These are phyloP conservation scores for Nixonia krombeini DNA, from an alignment of 1,140 invertebrate species.

Conservation along the genomic window DNA sequence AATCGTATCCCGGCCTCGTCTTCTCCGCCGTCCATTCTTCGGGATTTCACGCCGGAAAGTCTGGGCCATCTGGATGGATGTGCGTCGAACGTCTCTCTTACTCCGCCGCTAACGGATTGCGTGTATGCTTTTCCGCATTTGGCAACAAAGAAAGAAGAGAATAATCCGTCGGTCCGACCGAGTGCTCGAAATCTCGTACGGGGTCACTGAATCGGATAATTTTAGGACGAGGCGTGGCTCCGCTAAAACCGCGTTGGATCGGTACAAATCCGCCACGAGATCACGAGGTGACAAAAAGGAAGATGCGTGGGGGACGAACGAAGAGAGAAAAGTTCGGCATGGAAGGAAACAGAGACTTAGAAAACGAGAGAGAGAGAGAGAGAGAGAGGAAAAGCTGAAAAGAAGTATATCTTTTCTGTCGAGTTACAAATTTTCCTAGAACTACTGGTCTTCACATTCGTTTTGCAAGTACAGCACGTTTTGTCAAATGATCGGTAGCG, in stretches of 20 bases:
- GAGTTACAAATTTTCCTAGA: too few species aligned
- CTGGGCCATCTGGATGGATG: conserved; percentile 49
- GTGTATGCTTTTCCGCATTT: conserved; percentile 40
- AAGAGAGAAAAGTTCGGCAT: conserved; percentile 1
- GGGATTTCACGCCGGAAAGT: conserved; percentile 51
- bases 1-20: conserved; percentile 44
- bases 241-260: conserved; percentile 47
- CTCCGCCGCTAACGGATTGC: conserved; percentile 38
- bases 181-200: conserved; percentile 35
- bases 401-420: conserved; percentile 16
- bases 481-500: too few species aligned
- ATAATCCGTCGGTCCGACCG: conserved; percentile 43
- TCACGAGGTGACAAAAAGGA: too few species aligned
- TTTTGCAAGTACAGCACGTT: too few species aligned
- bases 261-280: conserved; percentile 44
- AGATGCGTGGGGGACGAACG: too few species aligned
- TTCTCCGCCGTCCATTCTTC: conserved; percentile 46
- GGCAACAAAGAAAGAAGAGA: conserved; percentile 32
- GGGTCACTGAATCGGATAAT: conserved; percentile 51
- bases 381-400: conserved; percentile 17
- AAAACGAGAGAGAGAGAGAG: too few species aligned
- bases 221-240: conserved; percentile 47
- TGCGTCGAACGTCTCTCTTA: conserved; percentile 40
- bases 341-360: too few species aligned
- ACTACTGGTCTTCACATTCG: too few species aligned